phyloP scores from a whole-genome alignment of 2,113 vertebrate species.

The Rattus norvegicus region DNA sequence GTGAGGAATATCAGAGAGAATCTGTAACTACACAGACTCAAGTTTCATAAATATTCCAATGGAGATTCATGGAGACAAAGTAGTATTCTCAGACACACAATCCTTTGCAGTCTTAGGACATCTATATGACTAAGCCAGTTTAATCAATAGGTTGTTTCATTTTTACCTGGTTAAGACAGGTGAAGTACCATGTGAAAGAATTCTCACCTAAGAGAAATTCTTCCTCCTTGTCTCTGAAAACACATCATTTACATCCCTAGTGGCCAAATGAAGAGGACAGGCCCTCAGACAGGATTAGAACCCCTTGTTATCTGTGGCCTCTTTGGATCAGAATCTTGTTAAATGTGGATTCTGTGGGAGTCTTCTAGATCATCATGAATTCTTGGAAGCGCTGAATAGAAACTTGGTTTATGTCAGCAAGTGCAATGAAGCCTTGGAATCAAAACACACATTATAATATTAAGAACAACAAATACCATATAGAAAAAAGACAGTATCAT shows the following conservation, averaged over 20 bases:
- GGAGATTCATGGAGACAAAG: not conserved
- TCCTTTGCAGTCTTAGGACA: not conserved
- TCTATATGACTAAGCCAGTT: not conserved
- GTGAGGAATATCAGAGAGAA: not conserved
- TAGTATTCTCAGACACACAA: not conserved
- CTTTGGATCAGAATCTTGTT: conserved; percentile 14
- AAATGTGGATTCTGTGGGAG: not conserved
- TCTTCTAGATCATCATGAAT: not conserved
- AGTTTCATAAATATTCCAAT: not conserved
- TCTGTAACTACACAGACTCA: not conserved
- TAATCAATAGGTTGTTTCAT: not conserved
- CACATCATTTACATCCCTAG: not conserved
- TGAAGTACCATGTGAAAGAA: not conserved
- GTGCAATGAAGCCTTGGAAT: not conserved
- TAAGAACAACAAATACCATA: not conserved
- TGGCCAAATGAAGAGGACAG: not conserved
- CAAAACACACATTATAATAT: not conserved
- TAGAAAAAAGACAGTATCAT: not conserved
- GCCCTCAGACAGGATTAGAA: not conserved
- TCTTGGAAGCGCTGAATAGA: conserved; percentile 7
- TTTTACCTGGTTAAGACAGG: conserved; percentile 43
- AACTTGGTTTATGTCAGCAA: conserved; percentile 3
- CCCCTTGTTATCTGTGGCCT: not conserved
- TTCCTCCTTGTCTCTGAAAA: conserved; percentile 22
- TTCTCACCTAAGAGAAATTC: not conserved